Evolutionary conservation across 2,888 invertebrate species (phyloP), one percentile per base, ranked within the genome.

Genomic region (Sarcophaga rosellei): DNA sequence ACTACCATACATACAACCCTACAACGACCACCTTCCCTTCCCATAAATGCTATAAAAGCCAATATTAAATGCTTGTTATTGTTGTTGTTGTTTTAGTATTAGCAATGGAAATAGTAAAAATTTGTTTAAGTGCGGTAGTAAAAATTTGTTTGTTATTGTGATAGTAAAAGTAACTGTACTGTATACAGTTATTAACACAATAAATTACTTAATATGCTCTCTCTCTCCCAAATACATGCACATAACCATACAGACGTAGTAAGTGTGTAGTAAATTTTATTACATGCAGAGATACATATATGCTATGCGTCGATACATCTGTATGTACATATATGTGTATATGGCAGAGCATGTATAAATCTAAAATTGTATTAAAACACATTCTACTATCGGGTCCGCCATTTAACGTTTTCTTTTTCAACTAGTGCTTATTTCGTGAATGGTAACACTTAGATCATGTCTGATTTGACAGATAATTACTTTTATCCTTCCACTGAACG

Each of bases 181-280:
- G 57, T 45, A n/a, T 61, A 35, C 53, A 74, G 69, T 76, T 81
- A 85, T 80, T 83, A 79, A 53, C 74, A 84, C 78, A 85, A 73
- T 87, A 84, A 86, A 86, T 86, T 69, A 86, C 80, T 81, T 87
- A 78, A 87, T 84, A 62, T 20, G n/a, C 8, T 25, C 57, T 57
- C 35, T 35, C 35, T 35, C 35, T 10, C 35, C 8, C 35, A 1
- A 1, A 10, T 10, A 35, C 35, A 35, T 8, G 0, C 1, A 35
- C 35, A 35, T n/a, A n/a, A 0, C 5, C 6, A 35, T 10, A 35
- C 10, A 35, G 35, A 8, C 35, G 6, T 35, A 35, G 35, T 35
- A 35, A 35, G 10, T 35, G 35, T 6, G 35, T 10, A 35, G 35
- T 35, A 35, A 35, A 35, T 35, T 35, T 35, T 35, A 35, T 35